Evolutionary conservation across 2,797 vertebrate species (phyloP), one percentile per base, ranked within the genome.

Genomic region (Coilia nasus): DNA sequence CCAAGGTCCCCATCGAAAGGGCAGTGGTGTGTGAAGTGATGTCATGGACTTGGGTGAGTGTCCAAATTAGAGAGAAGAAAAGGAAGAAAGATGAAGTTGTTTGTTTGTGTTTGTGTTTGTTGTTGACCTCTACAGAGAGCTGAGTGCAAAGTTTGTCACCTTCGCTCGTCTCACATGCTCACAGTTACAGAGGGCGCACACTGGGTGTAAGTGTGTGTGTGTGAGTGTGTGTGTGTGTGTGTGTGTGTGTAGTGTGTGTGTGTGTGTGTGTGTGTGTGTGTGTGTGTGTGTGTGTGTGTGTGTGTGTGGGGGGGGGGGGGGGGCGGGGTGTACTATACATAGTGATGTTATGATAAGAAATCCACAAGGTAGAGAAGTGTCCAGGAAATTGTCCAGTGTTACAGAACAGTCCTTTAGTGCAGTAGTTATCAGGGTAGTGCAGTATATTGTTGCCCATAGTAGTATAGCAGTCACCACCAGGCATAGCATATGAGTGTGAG

Each of bases 81-180:
- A 54, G 5, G 1, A 54, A 3, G 50, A 54, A 54, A 59, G 19
- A 59, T 59, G 17, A 21, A 54, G 50, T 54, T 41, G 35, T 64
- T 17, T 54, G 50, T 75, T 4, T 71, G 25, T 54, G 50, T 75
- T 4, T 71, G 25, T 71, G 25, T 71, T 35, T 71, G 28, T n/a
- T 71, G 28, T 5, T 71, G 64, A 71, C 64, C 64, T 71, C 12
- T 35, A 31, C 0, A 17, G 4, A 35, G 64, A 71, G 64, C 25
- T 71, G 64, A 71, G 64, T 71, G 64, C 25, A 28, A 71, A 71
- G 64, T 28, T 71, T 28, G 64, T 71, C 64, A 71, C 64, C 28
- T 71, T 71, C 64, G 28, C 64, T 31, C 14, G 10, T 71, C 64
- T 71, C 28, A 71, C 25, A 28, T 28, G 14, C 25, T 71, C 64